Conservation (phyloP, 2,888 invertebrate genomes). For the Melanotus villosus region DNA sequence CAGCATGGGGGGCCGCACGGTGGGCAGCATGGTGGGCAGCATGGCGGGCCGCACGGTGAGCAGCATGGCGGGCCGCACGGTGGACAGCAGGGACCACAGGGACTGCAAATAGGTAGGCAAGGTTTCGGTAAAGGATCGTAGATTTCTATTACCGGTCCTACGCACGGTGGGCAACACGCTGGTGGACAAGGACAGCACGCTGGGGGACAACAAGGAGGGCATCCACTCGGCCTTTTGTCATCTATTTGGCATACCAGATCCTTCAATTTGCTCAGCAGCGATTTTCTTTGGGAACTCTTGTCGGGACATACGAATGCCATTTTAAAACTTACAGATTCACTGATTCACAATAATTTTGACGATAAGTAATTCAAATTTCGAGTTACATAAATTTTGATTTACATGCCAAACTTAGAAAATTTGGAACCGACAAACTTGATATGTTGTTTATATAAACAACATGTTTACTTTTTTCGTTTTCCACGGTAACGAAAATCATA, state of each 20-base stretch:
- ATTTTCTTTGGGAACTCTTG: constrained; percentile 58
- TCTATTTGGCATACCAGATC: constrained; percentile 62
- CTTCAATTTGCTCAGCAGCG: constrained; percentile 60
- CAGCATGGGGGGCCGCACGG: constrained; percentile 69
- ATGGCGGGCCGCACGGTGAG: constrained; percentile 68
- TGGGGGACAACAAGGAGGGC: constrained; percentile 68
- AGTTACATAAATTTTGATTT: constrained; percentile 47
- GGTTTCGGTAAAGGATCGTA: constrained; percentile 72
- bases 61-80: constrained; percentile 67
- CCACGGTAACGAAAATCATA: neutral
- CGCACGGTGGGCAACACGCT: constrained; percentile 62
- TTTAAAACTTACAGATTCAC: constrained; percentile 7
- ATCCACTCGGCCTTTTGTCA: constrained; percentile 57
- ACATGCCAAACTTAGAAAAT: constrained; percentile 43
- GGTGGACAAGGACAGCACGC: constrained; percentile 66
- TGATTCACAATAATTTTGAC: constrained; percentile 44
- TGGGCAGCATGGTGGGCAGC: constrained; percentile 66
- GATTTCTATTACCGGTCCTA: constrained; percentile 69
- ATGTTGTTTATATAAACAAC: neutral
- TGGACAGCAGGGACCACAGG: constrained; percentile 66
- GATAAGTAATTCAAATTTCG: constrained; percentile 27
- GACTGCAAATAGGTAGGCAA: constrained; percentile 73
- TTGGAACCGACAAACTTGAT: constrained; percentile 29
- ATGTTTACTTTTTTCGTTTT: neutral
- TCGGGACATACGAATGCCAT: constrained; percentile 49